Base-by-base conservation (phyloP, 2,113 vertebrate species). In the Pedionomus torquatus region DNA sequence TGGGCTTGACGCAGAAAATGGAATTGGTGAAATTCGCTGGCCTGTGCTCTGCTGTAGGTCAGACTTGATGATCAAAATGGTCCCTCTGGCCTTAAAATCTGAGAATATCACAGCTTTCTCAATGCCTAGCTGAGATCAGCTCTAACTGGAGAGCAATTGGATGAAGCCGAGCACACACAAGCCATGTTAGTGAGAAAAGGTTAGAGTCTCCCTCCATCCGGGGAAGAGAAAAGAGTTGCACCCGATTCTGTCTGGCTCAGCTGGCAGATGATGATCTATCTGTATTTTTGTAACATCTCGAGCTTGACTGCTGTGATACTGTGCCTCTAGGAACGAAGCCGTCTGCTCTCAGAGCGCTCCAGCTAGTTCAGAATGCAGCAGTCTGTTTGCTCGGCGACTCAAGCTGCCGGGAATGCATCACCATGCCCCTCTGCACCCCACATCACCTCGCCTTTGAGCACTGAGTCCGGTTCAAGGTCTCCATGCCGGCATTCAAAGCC, bases 281-380 rank as follows among this genome's bases (percentile, higher is more conserved):
- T 94, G 96, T 96, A 95, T 95, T 97, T 97, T 89, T 83, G 89
- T 95, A 95, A 87, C 83, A 96, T 97, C 96, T 97, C 86, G 15
- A 93, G 96, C 94, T 96, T 49, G 86, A 92, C 96, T 97, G 89
- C 95, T 95, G 95, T 92, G 96, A 89, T 96, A 87, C 87, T 80
- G 94, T 97, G 96, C 96, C 94, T 95, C 95, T 95, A 97, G 94
- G 96, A 97, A 97, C 51, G 95, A 95, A 96, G 91, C 96, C 82
- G 91, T 91, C 94, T 95, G 94, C 95, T 97, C 77, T 95, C 91
- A 69, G 86, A 96, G 83, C 4, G 2, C 93, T 95, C 89, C 93
- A 80, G 95, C 97, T 91, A 96, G 93, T 96, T 96, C 93, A 87
- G 91, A 97, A 96, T 97, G 96, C 96, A 97, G 94, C 96, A 97